phyloP scores from a whole-genome alignment of 2,113 vertebrate genomes.

The Felis chaus region DNA sequence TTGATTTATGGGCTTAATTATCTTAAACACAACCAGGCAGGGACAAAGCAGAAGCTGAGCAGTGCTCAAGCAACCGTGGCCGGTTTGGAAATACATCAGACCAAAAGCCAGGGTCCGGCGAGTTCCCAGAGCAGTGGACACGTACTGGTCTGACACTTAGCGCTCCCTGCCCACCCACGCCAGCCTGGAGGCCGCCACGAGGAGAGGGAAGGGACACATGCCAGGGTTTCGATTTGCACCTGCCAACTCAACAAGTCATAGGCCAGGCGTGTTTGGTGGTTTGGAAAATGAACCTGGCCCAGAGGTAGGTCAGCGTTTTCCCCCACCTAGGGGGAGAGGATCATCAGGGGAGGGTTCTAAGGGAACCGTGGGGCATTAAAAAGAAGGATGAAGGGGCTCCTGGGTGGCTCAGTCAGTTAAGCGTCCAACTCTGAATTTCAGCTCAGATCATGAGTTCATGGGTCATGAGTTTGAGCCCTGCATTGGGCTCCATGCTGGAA shows the following conservation, averaged over 20 bases:
- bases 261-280: not conserved
- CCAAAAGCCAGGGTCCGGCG: not conserved
- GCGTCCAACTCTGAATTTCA: no score
- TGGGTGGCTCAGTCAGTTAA: no score
- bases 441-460: no score
- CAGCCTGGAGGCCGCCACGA: no score
- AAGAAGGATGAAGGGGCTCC: not conserved
- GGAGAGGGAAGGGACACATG: not conserved
- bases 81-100: not conserved
- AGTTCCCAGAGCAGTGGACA: not conserved
- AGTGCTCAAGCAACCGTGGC: not conserved
- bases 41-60: slow-evolving; percentile 24
- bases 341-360: not conserved
- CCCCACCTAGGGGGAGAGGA: not conserved
- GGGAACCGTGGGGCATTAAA: not conserved
- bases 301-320: not conserved
- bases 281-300: not conserved
- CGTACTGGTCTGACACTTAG: not conserved
- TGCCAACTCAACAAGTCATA: not conserved
- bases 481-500: no score
- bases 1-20: slow-evolving; percentile 85
- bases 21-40: slow-evolving; percentile 71
- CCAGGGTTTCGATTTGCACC: not conserved
- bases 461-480: no score
- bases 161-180: not conserved